Percentiles rank a stretch among this genome's conserved stretches.
Evolutionary conservation across 2,113 vertebrate genomes (phyloP).

Genomic region (Coturnix japonica): DNA sequence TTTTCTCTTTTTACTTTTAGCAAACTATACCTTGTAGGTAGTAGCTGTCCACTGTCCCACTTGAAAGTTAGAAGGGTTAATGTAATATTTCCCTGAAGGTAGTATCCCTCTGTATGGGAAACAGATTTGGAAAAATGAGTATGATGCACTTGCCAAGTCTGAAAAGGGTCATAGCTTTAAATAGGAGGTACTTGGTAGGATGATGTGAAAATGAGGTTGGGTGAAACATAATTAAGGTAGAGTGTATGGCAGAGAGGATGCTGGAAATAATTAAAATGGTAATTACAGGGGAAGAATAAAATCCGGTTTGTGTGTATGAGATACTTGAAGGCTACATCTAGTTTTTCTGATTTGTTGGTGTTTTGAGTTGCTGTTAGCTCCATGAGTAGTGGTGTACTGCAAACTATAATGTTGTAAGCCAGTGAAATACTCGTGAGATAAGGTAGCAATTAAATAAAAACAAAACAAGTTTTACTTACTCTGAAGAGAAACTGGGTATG

Average conservation of each 20-base stretch:
- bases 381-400: neutral
- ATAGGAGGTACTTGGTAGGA: neutral
- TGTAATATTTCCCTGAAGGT: neutral
- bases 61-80: neutral
- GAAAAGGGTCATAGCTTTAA: neutral
- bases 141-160: neutral
- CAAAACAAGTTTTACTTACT: neutral
- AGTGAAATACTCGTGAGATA: neutral
- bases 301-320: rapidly evolving
- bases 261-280: neutral
- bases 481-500: neutral
- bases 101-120: neutral
- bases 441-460: neutral
- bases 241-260: neutral
- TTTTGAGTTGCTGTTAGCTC: neutral
- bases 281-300: neutral
- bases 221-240: neutral
- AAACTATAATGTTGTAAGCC: too few species aligned
- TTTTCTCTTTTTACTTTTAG: neutral
- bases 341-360: neutral
- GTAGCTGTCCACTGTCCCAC: neutral
- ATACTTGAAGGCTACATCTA: neutral
- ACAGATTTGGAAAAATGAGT: neutral
- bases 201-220: neutral
- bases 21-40: neutral